These are phyloP conservation scores for Arge pagana DNA, from an alignment of 2,888 invertebrate species.

Conservation along the genomic window DNA sequence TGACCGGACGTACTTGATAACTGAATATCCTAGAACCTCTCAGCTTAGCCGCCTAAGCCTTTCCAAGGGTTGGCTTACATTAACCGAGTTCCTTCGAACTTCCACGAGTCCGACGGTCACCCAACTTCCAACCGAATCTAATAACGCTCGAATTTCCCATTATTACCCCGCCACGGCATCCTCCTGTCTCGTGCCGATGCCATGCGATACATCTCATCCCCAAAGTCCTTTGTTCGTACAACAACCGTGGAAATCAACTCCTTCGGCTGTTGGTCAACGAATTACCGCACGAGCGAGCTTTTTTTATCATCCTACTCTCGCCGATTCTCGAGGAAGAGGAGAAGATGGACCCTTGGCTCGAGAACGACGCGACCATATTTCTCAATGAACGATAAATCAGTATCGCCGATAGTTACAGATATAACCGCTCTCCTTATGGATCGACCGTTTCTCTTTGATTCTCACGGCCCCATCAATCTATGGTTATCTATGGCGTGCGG, in stretches of 20 bases:
- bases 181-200: not conserved
- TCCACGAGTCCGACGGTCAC: conserved; percentile 11
- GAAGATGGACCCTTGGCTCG: not conserved
- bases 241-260: conserved; percentile 1
- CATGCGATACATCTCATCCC: not conserved
- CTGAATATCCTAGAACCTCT: conserved; percentile 31
- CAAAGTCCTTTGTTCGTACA: not conserved
- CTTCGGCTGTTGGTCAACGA: too few relatives aligned
- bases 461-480: conserved; percentile 56
- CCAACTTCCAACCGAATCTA: conserved; percentile 5
- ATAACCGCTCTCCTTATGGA: conserved; percentile 38
- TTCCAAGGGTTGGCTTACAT: conserved; percentile 37
- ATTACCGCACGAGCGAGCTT: too few relatives aligned
- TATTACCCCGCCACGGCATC: not conserved
- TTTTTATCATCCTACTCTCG: too few relatives aligned
- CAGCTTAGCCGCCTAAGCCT: conserved; percentile 51
- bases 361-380: conserved; percentile 51
- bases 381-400: conserved; percentile 59
- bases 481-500: conserved; percentile 57
- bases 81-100: conserved; percentile 22
- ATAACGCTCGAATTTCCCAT: conserved; percentile 3
- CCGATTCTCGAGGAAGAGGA: too few relatives aligned
- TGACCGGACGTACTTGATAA: conserved; percentile 55
- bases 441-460: conserved; percentile 44
- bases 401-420: conserved; percentile 33